Evolutionary conservation across 2,888 invertebrate species (phyloP), one percentile per base, ranked within the genome.

Genomic region (Latheticus oryzae): DNA sequence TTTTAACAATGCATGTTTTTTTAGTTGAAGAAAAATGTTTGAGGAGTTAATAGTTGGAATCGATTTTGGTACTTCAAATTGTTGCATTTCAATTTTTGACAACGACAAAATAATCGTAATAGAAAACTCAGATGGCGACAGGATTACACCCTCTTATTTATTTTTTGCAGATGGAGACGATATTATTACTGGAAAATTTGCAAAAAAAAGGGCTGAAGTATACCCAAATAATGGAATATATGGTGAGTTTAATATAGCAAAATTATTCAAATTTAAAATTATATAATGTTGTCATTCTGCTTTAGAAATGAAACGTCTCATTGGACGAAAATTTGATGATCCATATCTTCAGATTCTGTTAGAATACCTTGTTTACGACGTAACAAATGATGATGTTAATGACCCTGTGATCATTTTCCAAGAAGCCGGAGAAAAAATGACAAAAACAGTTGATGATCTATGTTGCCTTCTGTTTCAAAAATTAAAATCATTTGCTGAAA

Each of bases 231-330:
- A 17, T 13, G 54, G 54, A 5, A 21, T 54, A 4, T 54, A 35
- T 16, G 54, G 54, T 54, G 13, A 4, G n/a, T n/a, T n/a, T n/a
- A n/a, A n/a, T n/a, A 19, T 13, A 13, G 24, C 3, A 15, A 5
- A 13, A 15, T 2, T 23, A 8, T 13, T n/a, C n/a, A n/a, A n/a
- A 2, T 4, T 13, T 33, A 38, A 38, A 16, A 7, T 3, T 15
- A 26, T 4, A 43, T 2, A 3, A 52, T 60, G 55, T 60, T 40
- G 50, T 54, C 13, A 26, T 55, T 51, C 11, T 51, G 5, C 61
- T 67, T 37, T 35, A 71, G 71, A 68, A 45, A 57, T 66, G 2
- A 71, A 71, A 54, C 48, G 70, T 2, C 61, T 69, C 5, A 67
- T 70, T 37, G 70, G 71, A 1, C 62, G 64, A 21, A 60, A 47